Evolutionary conservation across 2,888 invertebrate species (phyloP), one percentile per base, ranked within the genome.

Genomic region (Eupithecia dodoneata): DNA sequence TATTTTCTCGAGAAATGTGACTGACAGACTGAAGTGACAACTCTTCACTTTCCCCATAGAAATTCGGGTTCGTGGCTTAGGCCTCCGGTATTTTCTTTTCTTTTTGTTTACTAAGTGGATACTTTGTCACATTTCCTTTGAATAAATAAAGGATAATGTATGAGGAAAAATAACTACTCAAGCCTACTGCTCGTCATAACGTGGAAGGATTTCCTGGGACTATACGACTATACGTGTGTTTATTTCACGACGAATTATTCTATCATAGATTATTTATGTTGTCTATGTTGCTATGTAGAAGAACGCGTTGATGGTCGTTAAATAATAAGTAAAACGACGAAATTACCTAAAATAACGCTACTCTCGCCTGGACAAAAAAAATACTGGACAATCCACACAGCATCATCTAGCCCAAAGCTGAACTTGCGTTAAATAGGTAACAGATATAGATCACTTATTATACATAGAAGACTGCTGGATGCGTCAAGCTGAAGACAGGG

Each of bases 31-130:
- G 18, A 18, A 18, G 55, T 18, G 55, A 59, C 55, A 59, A n/a
- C 55, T 59, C 55, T n/a, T 59, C 55, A 59, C n/a, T 59, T 59
- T n/a, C 55, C n/a, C 55, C 55, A 59, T 59, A 59, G 55, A 59
- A 18, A n/a, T 7, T 18, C n/a, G 55, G n/a, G n/a, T n/a, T n/a
- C n/a, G n/a, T n/a, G n/a, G n/a, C n/a, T n/a, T n/a, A n/a, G n/a
- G n/a, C n/a, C n/a, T n/a, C 55, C 18, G 9, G 55, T 18, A 59
- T 59, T 59, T 59, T 59, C 55, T n/a, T 9, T 59, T 3, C 7
- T 18, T 59, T 59, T 59, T 59, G 55, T 59, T 59, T 59, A 9
- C 18, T 59, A n/a, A 59, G 18, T 59, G 55, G 55, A 59, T 59
- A 3, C 55, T 59, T 59, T 59, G 55, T 59, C 55, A 59, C 55